phyloP scores from a whole-genome alignment of 2,888 invertebrate species.

The Metellina segmentata region DNA sequence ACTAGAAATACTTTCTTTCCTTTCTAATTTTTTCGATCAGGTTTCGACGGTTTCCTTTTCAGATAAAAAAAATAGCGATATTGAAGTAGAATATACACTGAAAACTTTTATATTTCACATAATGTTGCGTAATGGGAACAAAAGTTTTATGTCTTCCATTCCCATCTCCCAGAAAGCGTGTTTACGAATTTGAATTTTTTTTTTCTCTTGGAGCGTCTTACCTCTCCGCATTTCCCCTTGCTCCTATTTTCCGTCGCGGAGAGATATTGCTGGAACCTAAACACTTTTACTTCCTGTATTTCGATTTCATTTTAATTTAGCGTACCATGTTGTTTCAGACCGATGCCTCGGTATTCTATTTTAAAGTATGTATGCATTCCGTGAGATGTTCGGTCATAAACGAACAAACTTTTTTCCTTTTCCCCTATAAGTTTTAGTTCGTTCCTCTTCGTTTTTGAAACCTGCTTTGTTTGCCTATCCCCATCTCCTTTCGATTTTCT shows the following conservation, averaged over 20 bases:
- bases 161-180: constrained; percentile 26
- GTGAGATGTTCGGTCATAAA: constrained; percentile 51
- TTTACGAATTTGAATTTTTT: constrained; percentile 43
- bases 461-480: constrained; percentile 61
- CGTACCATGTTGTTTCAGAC: constrained; percentile 53
- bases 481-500: constrained; percentile 66
- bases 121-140: constrained; percentile 46
- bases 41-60: constrained; percentile 37
- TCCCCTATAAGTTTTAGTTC: constrained; percentile 44
- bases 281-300: constrained; percentile 48
- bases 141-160: constrained; percentile 38
- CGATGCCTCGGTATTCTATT: constrained; percentile 38
- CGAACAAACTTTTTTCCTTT: constrained; percentile 29
- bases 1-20: constrained; percentile 21
- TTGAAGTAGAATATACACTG: constrained; percentile 26
- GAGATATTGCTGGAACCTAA: constrained; percentile 40
- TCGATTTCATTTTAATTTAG: constrained; percentile 73
- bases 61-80: constrained; percentile 2
- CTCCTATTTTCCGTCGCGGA: constrained; percentile 21
- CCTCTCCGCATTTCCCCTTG: constrained; percentile 29
- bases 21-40: constrained; percentile 19
- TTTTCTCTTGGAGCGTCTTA: constrained; percentile 23
- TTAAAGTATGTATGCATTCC: constrained; percentile 50
- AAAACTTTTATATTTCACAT: constrained; percentile 25
- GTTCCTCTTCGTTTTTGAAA: constrained; percentile 16